Percentiles rank a stretch among this genome's conserved stretches.
phyloP scores from a whole-genome alignment of 2,888 invertebrate species.

The Pandemis corylana region DNA sequence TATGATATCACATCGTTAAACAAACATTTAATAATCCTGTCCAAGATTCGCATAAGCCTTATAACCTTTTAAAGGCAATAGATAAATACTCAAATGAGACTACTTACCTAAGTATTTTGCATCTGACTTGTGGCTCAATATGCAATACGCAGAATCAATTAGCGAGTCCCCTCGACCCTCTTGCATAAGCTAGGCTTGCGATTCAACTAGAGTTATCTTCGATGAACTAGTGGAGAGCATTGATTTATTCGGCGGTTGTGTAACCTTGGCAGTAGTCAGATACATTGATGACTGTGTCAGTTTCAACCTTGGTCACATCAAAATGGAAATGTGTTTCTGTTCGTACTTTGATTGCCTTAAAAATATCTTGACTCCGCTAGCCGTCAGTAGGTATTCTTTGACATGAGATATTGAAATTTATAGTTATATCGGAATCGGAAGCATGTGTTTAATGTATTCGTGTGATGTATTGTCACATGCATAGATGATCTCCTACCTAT shows the following conservation, averaged over 20 bases:
- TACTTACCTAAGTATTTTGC: neutral
- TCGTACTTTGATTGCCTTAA: neutral
- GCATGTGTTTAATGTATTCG: conserved; percentile 36
- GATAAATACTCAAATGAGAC: conserved; percentile 22
- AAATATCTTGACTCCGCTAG: neutral
- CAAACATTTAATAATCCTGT: neutral
- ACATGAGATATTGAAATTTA: neutral
- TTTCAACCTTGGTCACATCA: conserved; percentile 5
- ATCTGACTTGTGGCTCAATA: conserved; percentile 14
- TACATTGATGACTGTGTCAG: neutral
- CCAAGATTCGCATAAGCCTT: neutral
- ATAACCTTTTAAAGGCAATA: conserved; percentile 29
- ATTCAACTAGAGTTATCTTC: neutral
- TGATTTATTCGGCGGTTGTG: neutral
- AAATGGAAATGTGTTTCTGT: neutral
- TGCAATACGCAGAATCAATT: conserved; percentile 27
- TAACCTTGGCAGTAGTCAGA: conserved; percentile 19
- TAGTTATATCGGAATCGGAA: conserved; percentile 31
- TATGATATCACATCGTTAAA: neutral
- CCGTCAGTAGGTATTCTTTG: neutral
- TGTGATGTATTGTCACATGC: conserved; percentile 40
- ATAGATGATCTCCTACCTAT: conserved; percentile 49
- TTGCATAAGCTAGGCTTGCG: conserved; percentile 24
- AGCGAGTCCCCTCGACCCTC: conserved; percentile 24
- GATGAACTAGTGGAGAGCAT: neutral